phyloP scores from a whole-genome alignment of 2,113 vertebrate species.

The Vidua macroura region DNA sequence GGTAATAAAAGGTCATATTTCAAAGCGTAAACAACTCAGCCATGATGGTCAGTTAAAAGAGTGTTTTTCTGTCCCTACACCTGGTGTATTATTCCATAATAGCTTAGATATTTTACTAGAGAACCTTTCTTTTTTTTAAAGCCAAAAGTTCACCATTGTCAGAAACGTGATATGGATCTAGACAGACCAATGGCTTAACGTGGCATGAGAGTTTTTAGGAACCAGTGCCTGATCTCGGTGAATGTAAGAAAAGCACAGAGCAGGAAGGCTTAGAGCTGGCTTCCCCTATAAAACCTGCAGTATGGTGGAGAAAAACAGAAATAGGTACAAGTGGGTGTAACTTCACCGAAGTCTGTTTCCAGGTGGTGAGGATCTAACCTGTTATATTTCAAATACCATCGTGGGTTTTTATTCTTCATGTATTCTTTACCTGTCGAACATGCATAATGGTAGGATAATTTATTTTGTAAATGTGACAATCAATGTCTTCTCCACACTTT shows the following conservation, averaged over 20 bases:
- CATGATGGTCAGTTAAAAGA: background rate
- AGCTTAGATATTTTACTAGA: background rate
- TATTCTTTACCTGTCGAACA: constrained; percentile 56
- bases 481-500: constrained; percentile 42
- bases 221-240: background rate
- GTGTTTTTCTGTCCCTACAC: background rate
- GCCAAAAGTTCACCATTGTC: background rate
- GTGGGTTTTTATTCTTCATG: background rate
- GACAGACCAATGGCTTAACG: constrained; percentile 17
- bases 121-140: background rate
- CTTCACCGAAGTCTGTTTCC: background rate
- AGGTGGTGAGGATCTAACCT: constrained; percentile 9
- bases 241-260: background rate
- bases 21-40: background rate
- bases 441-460: constrained; percentile 47
- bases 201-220: constrained; percentile 10
- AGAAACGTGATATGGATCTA: background rate
- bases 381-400: background rate
- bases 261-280: background rate
- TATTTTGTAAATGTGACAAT: constrained; percentile 70
- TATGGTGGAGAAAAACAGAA: background rate
- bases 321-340: background rate
- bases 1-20: background rate
- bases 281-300: background rate
- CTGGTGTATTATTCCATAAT: background rate